Conservation (phyloP, 2,797 vertebrate species). For the Ptychobarbus kaznakovi region DNA sequence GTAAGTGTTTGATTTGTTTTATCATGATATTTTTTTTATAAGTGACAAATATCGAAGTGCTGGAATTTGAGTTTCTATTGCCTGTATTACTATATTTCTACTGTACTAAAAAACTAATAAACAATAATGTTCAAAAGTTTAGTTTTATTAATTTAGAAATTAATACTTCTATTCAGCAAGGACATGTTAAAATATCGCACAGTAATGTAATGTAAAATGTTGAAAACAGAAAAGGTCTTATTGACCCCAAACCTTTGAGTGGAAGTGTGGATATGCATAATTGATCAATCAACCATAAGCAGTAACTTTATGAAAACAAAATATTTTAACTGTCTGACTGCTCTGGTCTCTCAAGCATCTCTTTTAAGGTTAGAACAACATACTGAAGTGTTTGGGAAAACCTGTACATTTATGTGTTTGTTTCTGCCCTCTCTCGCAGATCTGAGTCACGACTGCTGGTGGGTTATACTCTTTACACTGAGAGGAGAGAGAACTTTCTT, state of each 20-base stretch:
- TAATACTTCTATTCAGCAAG: neutral
- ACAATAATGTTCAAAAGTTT: neutral
- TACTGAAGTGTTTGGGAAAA: constrained; percentile 12
- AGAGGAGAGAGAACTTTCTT: constrained; percentile 27
- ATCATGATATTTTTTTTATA: neutral
- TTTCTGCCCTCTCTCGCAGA: constrained; percentile 42
- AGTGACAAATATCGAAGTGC: neutral
- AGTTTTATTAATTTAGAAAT: neutral
- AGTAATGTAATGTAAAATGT: neutral
- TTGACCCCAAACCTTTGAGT: no score
- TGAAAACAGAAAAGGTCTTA: neutral
- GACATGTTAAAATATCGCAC: neutral
- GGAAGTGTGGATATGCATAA: no score
- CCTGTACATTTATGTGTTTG: neutral
- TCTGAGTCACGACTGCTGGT: constrained; percentile 44
- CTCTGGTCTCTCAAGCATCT: neutral
- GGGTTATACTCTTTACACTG: constrained; percentile 27
- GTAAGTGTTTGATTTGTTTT: constrained; percentile 76
- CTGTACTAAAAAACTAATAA: neutral
- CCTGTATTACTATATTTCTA: neutral
- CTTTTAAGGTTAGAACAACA: neutral
- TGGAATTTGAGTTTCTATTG: neutral
- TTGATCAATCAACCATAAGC: no score
- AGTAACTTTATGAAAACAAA: neutral
- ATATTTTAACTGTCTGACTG: neutral